phyloP scores from a whole-genome alignment of 2,888 invertebrate genomes.

The Phengaris alcon region DNA sequence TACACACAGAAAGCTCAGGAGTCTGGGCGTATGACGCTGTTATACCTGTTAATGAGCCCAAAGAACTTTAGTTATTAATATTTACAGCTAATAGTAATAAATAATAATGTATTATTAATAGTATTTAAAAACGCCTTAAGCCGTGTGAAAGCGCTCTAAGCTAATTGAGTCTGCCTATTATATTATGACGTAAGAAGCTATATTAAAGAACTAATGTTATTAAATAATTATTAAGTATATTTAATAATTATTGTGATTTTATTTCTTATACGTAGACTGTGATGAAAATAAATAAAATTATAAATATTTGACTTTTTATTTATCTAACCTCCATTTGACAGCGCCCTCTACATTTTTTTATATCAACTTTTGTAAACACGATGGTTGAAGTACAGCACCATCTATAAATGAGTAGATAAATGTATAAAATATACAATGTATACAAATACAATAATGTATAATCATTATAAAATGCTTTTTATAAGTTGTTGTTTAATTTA shows the following conservation, averaged over 20 bases:
- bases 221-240: conserved; percentile 21
- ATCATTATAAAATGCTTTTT: too few species aligned
- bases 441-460: too few species aligned
- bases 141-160: conserved; percentile 47
- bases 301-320: conserved; percentile 32
- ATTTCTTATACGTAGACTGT: conserved; percentile 48
- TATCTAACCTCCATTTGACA: conserved; percentile 13
- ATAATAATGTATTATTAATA: conserved; percentile 11
- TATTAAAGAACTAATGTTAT: not conserved
- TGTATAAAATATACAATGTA: too few species aligned
- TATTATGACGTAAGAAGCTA: not conserved
- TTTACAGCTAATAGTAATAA: not conserved
- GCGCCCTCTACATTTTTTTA: too few species aligned
- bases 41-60: not conserved
- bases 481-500: too few species aligned
- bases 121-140: conserved; percentile 41
- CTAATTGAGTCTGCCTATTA: conserved; percentile 35
- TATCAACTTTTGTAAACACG: too few species aligned
- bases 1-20: too few species aligned
- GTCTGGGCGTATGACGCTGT: conserved; percentile 4
- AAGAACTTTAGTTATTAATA: not conserved
- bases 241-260: conserved; percentile 45
- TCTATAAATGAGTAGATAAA: too few species aligned
- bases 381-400: too few species aligned
- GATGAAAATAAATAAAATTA: conserved; percentile 45